These are phyloP conservation scores for Holotrichia oblita DNA, from an alignment of 1,140 invertebrate species.

Conservation along the genomic window DNA sequence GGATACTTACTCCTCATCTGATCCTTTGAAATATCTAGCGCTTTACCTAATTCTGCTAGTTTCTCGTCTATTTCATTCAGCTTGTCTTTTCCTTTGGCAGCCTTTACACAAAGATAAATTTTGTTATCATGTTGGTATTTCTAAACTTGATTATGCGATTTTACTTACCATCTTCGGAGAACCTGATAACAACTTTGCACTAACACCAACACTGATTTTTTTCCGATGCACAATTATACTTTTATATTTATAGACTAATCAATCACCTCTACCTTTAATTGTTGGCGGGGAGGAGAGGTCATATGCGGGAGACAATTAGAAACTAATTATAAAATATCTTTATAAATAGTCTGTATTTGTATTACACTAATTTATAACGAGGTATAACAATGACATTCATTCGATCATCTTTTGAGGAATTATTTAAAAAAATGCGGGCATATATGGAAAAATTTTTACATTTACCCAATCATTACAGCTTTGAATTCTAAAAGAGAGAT, in stretches of 20 bases:
- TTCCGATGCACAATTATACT: background rate
- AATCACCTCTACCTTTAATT: slow-evolving; percentile 39
- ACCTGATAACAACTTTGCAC: background rate
- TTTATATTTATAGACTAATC: slow-evolving; percentile 46
- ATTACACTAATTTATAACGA: background rate
- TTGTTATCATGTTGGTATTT: background rate
- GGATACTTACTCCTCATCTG: slow-evolving; percentile 31
- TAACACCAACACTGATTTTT: slow-evolving; percentile 11
- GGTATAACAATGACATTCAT: background rate
- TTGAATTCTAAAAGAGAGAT: slow-evolving; percentile 74
- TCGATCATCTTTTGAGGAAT: too few relatives aligned
- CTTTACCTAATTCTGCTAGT: slow-evolving; percentile 6
- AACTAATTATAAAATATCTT: slow-evolving; percentile 16
- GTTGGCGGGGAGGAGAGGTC: background rate
- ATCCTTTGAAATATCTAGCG: slow-evolving; percentile 31
- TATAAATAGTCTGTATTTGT: slow-evolving; percentile 33
- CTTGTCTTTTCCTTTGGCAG: background rate
- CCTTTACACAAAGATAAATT: background rate
- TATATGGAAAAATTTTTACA: background rate
- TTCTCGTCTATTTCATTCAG: slow-evolving; percentile 2
- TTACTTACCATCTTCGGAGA: slow-evolving; percentile 23
- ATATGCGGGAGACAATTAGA: background rate
- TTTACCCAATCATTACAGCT: slow-evolving; percentile 78
- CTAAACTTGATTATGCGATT: background rate
- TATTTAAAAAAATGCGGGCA: too few relatives aligned